phyloP scores from a whole-genome alignment of 2,888 invertebrate genomes.

The Stenodema calcarata region DNA sequence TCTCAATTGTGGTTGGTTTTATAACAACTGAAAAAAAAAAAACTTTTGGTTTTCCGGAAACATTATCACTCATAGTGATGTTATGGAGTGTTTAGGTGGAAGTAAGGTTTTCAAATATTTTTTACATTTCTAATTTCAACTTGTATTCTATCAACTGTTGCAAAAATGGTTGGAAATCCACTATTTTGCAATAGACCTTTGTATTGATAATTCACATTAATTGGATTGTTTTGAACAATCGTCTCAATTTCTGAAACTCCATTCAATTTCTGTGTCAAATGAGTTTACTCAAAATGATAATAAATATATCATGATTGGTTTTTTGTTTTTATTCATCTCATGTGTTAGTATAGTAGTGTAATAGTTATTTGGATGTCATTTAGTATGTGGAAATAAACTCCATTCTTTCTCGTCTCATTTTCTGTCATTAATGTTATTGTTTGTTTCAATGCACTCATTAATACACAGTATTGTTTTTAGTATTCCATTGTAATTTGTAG shows the following conservation, averaged over 20 bases:
- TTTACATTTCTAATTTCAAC: too few species aligned
- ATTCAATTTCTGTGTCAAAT: neutral
- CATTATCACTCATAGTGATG: too few species aligned
- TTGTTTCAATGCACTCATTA: neutral
- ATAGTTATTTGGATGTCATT: constrained; percentile 5
- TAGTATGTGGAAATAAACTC: neutral
- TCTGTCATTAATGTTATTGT: neutral
- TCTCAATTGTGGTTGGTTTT: neutral
- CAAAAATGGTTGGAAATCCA: neutral
- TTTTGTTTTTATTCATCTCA: neutral
- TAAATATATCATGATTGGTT: neutral
- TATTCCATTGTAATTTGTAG: constrained; percentile 17
- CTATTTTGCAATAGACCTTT: neutral
- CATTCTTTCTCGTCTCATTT: neutral
- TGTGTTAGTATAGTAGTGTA: neutral
- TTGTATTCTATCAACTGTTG: too few species aligned
- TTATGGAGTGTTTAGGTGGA: too few species aligned
- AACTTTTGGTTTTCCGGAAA: too few species aligned
- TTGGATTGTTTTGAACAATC: neutral
- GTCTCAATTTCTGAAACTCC: neutral
- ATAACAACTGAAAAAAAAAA: too few species aligned
- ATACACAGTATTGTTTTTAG: constrained; percentile 25
- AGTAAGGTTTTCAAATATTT: too few species aligned
- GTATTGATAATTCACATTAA: neutral
- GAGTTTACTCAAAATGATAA: neutral